phyloP scores from a whole-genome alignment of 2,888 invertebrate species.

The Athalia circularis region DNA sequence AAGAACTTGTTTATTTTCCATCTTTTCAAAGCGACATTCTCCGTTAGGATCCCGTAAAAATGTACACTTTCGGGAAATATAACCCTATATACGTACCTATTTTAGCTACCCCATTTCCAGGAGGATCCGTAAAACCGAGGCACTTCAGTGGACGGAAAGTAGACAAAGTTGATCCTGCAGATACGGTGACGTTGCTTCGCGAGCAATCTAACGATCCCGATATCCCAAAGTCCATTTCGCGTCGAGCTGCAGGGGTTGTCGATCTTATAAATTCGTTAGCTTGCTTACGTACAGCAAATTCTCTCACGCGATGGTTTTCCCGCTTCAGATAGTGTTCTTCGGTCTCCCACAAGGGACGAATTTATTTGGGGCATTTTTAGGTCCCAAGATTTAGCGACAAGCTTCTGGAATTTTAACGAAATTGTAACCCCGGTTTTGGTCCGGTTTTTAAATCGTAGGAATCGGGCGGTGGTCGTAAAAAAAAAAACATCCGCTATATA shows the following conservation, averaged over 20 bases:
- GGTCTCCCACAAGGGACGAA: constrained; percentile 31
- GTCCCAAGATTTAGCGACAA: constrained; percentile 57
- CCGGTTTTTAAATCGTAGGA: neutral
- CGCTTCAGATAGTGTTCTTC: neutral
- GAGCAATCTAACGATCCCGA: no score
- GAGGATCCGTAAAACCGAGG: no score
- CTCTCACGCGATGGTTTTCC: constrained; percentile 46
- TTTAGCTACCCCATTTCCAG: no score
- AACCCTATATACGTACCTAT: no score
- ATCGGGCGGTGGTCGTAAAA: constrained; percentile 11
- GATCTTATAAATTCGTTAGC: neutral
- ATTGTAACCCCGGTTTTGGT: neutral
- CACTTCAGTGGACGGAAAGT: no score
- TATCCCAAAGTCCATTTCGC: no score
- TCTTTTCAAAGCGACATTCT: no score
- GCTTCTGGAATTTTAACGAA: constrained; percentile 55
- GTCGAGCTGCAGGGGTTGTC: neutral
- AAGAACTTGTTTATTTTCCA: no score
- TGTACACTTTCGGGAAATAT: no score
- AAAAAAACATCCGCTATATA: constrained; percentile 6
- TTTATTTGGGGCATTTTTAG: constrained; percentile 49
- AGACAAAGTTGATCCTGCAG: no score
- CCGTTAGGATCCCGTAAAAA: no score
- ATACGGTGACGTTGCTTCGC: no score
- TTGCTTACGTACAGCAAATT: constrained; percentile 38